Conservation (phyloP, 2,888 invertebrate species). For the Rugalucina vietnamica region DNA sequence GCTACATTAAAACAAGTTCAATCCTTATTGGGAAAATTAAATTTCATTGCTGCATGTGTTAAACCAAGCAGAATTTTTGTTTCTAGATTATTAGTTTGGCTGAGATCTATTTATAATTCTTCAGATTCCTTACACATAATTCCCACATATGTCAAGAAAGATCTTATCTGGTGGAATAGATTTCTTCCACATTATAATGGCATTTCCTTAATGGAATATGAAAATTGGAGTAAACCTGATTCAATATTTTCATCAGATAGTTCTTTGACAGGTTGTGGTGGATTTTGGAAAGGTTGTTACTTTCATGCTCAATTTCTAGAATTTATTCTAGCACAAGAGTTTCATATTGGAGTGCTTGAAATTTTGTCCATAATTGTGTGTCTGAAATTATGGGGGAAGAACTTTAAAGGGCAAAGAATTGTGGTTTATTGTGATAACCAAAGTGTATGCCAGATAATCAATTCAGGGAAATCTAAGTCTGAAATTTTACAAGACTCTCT, state of each 20-base stretch:
- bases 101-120: not conserved
- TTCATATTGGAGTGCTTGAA: conserved; percentile 34
- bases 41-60: conserved; percentile 6
- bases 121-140: not conserved
- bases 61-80: not conserved
- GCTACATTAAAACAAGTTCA: not conserved
- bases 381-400: conserved; percentile 25
- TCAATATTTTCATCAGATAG: not conserved
- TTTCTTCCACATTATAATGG: conserved; percentile 21
- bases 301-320: not conserved
- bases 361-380: conserved; percentile 28
- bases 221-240: not conserved
- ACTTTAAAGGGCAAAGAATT: conserved; percentile 10
- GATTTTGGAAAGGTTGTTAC: not conserved
- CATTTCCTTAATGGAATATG: conserved; percentile 14
- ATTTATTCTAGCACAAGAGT: not conserved
- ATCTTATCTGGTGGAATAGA: conserved; percentile 17
- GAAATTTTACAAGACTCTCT: conserved; percentile 35
- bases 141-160: not conserved
- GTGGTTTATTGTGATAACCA: conserved; percentile 28
- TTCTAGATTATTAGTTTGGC: not conserved
- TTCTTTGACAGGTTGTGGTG: conserved; percentile 19
- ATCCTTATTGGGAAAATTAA: conserved; percentile 9
- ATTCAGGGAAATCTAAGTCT: conserved; percentile 28
- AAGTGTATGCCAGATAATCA: conserved; percentile 18